A percentile compares a stretch with the other conserved stretches of the same genome.
phyloP scores from a whole-genome alignment of 1,140 invertebrate species.

The Coelopa frigida region DNA sequence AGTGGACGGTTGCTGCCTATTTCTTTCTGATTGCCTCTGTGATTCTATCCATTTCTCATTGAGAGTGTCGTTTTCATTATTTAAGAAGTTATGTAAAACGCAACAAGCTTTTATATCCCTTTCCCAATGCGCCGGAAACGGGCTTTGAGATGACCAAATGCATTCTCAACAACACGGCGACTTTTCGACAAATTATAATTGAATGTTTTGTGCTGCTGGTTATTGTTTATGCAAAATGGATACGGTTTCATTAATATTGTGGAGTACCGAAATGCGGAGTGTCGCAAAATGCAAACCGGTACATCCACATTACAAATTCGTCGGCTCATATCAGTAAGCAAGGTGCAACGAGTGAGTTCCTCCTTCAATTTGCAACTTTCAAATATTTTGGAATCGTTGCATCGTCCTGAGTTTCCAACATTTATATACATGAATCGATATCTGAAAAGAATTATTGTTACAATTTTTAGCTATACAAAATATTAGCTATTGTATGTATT shows the following conservation, averaged over 20 bases:
- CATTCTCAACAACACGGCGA: conserved; percentile 10
- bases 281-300: conserved; percentile 4
- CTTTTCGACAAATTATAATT: conserved; percentile 9
- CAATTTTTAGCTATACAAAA: neutral
- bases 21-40: neutral
- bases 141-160: conserved; percentile 9
- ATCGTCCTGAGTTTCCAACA: conserved; percentile 5
- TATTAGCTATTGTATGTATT: neutral
- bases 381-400: conserved; percentile 10
- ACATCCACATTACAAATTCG: neutral
- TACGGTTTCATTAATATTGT: conserved; percentile 6
- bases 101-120: conserved; percentile 9
- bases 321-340: neutral
- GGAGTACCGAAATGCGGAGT: conserved; percentile 9
- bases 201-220: neutral
- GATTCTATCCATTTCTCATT: neutral
- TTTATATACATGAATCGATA: conserved; percentile 10
- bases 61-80: conserved; percentile 1
- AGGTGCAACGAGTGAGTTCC: neutral
- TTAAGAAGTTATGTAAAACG: conserved; percentile 12
- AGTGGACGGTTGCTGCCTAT: neutral
- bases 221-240: neutral
- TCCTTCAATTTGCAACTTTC: conserved; percentile 7
- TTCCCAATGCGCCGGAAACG: conserved; percentile 9
- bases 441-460: neutral